A percentile compares a stretch with the other conserved stretches of the same genome.
Conservation (phyloP, 2,113 vertebrate genomes). For the Oncorhynchus keta region DNA sequence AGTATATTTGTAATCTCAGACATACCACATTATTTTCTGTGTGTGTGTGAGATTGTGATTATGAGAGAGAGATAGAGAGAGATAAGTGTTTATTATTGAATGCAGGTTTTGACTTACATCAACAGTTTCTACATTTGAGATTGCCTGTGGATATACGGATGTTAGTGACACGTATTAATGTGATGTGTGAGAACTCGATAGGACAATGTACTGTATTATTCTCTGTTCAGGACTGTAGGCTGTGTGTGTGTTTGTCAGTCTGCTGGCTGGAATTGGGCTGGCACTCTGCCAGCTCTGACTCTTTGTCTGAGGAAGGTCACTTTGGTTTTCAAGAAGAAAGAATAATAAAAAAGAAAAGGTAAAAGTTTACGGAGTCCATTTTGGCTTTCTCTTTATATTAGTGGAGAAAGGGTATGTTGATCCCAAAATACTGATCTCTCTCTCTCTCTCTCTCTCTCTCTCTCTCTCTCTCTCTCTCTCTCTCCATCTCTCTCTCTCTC, state of each 20-base stretch:
- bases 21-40: background rate
- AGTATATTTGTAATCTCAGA: background rate
- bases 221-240: background rate
- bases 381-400: background rate
- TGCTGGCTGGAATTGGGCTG: conserved; percentile 23
- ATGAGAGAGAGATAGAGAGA: background rate
- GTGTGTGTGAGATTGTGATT: background rate
- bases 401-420: background rate
- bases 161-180: background rate
- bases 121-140: background rate
- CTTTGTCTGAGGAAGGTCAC: conserved; percentile 37
- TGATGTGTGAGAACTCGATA: background rate
- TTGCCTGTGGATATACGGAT: background rate
- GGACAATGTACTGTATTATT: background rate
- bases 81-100: conserved; percentile 15
- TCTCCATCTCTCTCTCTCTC: background rate
- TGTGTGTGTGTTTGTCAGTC: conserved; percentile 22
- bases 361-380: background rate
- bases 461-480: background rate
- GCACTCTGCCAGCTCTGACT: conserved; percentile 18
- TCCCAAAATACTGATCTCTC: background rate
- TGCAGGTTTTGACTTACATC: conserved; percentile 4
- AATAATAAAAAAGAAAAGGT: conserved; percentile 25
- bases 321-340: conserved; percentile 22
- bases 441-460: background rate